Percentiles rank a stretch among this genome's conserved stretches.
These are phyloP conservation scores for Panonychus citri DNA, from an alignment of 1,140 invertebrate genomes.

Conservation along the genomic window DNA sequence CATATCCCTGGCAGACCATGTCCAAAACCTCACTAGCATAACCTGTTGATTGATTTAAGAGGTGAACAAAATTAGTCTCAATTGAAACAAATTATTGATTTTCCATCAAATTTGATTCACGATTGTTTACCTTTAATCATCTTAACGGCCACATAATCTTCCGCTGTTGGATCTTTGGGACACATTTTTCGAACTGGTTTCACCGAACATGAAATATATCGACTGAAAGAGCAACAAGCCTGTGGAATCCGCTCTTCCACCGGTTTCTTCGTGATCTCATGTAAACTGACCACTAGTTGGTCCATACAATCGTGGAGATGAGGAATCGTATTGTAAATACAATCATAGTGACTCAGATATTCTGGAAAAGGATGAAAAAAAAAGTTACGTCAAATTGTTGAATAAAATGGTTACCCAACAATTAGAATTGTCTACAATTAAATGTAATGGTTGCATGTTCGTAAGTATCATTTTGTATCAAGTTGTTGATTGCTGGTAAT, in stretches of 20 bases:
- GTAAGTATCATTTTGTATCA: too few species aligned
- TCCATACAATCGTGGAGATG: slow-evolving; percentile 9
- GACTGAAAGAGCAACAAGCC: slow-evolving; percentile 8
- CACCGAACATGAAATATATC: slow-evolving; percentile 2
- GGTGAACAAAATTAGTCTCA: too few species aligned
- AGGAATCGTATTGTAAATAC: neutral
- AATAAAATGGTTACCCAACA: too few species aligned
- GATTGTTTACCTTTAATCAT: slow-evolving; percentile 7
- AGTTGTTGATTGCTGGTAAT: too few species aligned
- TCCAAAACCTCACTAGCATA: slow-evolving; percentile 11
- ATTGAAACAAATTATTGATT: too few species aligned
- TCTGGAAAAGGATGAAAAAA: neutral
- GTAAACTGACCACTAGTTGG: slow-evolving; percentile 3
- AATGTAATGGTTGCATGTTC: too few species aligned
- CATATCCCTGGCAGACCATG: slow-evolving; percentile 8
- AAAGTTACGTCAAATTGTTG: neutral
- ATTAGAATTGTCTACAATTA: too few species aligned
- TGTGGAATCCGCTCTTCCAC: slow-evolving; percentile 4
- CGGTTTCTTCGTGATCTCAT: neutral
- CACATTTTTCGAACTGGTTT: slow-evolving; percentile 1
- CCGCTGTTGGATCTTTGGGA: slow-evolving; percentile 2
- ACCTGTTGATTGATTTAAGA: too few species aligned
- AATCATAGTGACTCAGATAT: slow-evolving; percentile 7
- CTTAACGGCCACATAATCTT: slow-evolving; percentile 7
- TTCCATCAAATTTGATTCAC: neutral